Percentiles rank a stretch among this genome's conserved stretches.
Conservation (phyloP, 2,113 vertebrate species). For the Hyperoodon ampullatus region DNA sequence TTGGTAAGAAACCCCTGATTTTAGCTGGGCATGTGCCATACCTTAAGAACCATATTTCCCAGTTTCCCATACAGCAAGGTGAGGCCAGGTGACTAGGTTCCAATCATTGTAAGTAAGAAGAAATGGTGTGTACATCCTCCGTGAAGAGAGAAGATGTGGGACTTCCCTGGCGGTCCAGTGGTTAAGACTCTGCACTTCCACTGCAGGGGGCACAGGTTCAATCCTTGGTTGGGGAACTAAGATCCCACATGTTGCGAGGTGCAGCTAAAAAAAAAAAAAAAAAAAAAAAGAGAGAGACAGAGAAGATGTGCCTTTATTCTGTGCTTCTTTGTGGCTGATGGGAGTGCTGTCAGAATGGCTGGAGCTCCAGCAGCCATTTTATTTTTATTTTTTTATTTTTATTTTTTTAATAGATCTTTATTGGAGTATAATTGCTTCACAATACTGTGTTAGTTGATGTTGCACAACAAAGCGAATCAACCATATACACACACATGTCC, state of each 20-base stretch:
- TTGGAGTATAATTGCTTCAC: too few relatives aligned
- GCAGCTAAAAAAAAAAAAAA: too few relatives aligned
- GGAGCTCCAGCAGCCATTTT: not conserved
- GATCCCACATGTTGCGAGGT: too few relatives aligned
- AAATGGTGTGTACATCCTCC: not conserved
- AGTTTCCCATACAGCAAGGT: not conserved
- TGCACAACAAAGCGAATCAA: too few relatives aligned
- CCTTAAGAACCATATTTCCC: not conserved
- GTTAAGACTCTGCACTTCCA: too few relatives aligned
- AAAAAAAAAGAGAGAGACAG: too few relatives aligned
- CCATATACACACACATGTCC: too few relatives aligned
- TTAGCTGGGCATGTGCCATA: not conserved
- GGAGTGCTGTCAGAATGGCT: not conserved
- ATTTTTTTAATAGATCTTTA: too few relatives aligned
- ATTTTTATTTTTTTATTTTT: not conserved
- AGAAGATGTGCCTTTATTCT: not conserved
- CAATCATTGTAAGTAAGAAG: not conserved
- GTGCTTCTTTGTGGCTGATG: not conserved
- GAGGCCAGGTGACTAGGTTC: not conserved
- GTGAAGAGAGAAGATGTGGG: not conserved
- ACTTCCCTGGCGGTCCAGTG: too few relatives aligned
- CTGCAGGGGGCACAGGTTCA: too few relatives aligned
- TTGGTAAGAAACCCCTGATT: not conserved
- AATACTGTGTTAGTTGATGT: too few relatives aligned
- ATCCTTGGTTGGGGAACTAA: too few relatives aligned